Evolutionary conservation across 1,140 invertebrate genomes (phyloP), one percentile per base, ranked within the genome.

Genomic region (Solen grandis): DNA sequence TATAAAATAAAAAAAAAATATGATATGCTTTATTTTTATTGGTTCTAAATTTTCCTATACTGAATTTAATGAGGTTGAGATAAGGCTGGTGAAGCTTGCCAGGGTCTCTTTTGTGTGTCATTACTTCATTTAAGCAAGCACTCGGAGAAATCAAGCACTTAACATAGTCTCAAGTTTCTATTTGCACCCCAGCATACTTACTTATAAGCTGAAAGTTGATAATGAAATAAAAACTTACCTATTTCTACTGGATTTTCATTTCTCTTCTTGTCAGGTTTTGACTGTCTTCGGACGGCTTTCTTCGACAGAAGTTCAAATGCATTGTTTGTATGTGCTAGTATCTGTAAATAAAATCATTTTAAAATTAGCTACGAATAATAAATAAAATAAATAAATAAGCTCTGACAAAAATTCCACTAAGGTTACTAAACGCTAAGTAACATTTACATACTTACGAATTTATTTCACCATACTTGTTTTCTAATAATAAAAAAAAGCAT

Each of bases 231-330:
- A 46, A 46, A 46, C 41, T 46, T 46, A 46, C 41, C 41, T 19
- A 46, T 46, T 19, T 10, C 41, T 46, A 46, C 41, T 29, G 36
- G n/a, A n/a, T n/a, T n/a, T 65, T 1, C 36, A 38, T 27, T 25
- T 60, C 59, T 68, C 31, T 22, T 35, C 46, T 46, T 36, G 16
- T 29, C 25, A 1, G 8, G 27, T 4, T 33, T 14, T 27, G 13
- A 38, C 25, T 66, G n/a, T 29, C 66, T 33, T n/a, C 74, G 27
- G 4, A 97, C 95, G 0, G 96, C 95, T 82, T 97, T 96, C 0
- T 96, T 95, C 0, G 97, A 97, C n/a, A 97, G 95, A 86, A 99
- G 89, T 91, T 99, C 97, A 92, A 99, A 99, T 81, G 98, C 97
- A 90, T 98, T 99, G 90, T 99, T 99, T 5, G 96, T 97, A 84